Conservation (phyloP, 1,140 invertebrate genomes). For the Hyles vespertilio region DNA sequence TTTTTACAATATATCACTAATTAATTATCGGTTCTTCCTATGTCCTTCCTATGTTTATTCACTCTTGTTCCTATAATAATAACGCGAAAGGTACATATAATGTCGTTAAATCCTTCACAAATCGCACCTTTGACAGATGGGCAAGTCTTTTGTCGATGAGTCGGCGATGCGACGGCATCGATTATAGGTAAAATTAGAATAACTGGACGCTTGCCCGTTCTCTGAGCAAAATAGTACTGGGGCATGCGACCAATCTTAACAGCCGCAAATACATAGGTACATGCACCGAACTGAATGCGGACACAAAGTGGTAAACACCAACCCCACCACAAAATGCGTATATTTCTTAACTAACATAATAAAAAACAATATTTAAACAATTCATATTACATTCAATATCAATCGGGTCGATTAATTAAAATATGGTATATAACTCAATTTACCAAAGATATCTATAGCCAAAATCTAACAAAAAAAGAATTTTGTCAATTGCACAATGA, state of each 20-base stretch:
- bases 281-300: constrained; percentile 56
- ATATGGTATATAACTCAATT: no score
- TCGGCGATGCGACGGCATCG: constrained; percentile 63
- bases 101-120: constrained; percentile 13
- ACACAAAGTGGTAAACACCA: constrained; percentile 43
- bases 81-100: no score
- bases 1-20: no score
- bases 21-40: no score
- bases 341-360: background rate
- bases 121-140: constrained; percentile 35
- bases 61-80: no score
- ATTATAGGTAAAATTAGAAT: constrained; percentile 75
- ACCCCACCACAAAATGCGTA: constrained; percentile 18
- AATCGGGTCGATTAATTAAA: no score
- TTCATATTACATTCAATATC: no score
- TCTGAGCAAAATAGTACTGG: constrained; percentile 71
- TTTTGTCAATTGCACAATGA: no score
- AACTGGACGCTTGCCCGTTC: constrained; percentile 71
- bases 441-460: no score
- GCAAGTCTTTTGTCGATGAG: constrained; percentile 62
- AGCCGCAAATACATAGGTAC: constrained; percentile 49
- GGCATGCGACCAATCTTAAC: constrained; percentile 69
- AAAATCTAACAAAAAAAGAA: no score
- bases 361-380: background rate
- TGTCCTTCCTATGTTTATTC: no score